These are phyloP conservation scores for Dynastes maya DNA, from an alignment of 2,888 invertebrate species.

Conservation along the genomic window DNA sequence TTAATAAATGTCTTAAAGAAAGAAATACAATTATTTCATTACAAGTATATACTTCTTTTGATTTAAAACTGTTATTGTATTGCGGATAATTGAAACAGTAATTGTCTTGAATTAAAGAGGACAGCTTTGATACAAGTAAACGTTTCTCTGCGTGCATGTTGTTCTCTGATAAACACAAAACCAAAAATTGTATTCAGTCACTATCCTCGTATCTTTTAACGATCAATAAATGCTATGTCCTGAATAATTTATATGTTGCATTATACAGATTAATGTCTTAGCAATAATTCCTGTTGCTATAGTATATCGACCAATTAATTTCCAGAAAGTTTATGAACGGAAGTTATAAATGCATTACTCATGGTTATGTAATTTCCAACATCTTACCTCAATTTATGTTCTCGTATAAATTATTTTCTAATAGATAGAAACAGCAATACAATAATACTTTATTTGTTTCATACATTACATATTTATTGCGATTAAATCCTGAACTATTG, in stretches of 20 bases:
- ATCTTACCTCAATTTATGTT: constrained; percentile 16
- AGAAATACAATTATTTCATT: too few species aligned
- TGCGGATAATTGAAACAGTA: too few species aligned
- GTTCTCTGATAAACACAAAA: too few species aligned
- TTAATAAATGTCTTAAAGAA: too few species aligned
- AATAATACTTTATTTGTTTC: constrained; percentile 36
- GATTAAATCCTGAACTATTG: constrained; percentile 28
- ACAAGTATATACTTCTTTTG: too few species aligned
- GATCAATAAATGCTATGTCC: background rate
- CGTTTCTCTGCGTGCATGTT: too few species aligned
- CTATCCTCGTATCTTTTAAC: too few species aligned
- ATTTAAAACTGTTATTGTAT: too few species aligned
- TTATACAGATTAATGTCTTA: background rate
- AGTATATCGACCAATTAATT: constrained; percentile 21
- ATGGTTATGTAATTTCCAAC: constrained; percentile 20
- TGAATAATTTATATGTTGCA: background rate
- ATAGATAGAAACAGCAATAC: constrained; percentile 25
- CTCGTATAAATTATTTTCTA: constrained; percentile 30
- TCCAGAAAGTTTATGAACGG: constrained; percentile 25
- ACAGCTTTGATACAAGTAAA: too few species aligned
- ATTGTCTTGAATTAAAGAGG: too few species aligned
- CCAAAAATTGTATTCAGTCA: too few species aligned
- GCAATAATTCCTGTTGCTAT: constrained; percentile 10
- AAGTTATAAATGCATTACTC: constrained; percentile 24
- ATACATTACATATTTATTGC: constrained; percentile 20